Evolutionary conservation across 2,888 invertebrate species (phyloP).

Genomic region (Autographa pulchrina): DNA sequence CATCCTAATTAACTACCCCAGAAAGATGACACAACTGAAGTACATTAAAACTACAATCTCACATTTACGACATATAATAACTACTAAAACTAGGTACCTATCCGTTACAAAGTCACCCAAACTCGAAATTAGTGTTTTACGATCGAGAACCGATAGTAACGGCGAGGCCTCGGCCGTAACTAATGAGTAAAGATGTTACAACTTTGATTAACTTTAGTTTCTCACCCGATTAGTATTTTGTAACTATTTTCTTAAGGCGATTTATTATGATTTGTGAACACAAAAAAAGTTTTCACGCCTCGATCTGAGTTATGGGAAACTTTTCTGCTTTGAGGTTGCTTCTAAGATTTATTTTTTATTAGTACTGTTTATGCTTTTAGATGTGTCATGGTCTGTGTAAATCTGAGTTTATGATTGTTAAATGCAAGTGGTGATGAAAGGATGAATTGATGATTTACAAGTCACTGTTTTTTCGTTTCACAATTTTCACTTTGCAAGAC

Average conservation of each 20-base stretch:
- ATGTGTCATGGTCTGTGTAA: neutral
- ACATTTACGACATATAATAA: neutral
- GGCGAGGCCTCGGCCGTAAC: conserved; percentile 47
- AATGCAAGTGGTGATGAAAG: too few relatives aligned
- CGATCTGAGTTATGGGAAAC: neutral
- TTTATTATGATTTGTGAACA: conserved; percentile 34
- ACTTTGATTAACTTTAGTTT: conserved; percentile 73
- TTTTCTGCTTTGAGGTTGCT: neutral
- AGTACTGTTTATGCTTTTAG: neutral
- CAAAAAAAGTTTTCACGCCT: neutral
- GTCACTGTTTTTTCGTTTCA: too few relatives aligned
- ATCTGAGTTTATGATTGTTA: too few relatives aligned
- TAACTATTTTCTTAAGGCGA: conserved; percentile 35
- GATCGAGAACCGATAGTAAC: conserved; percentile 53
- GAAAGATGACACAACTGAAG: neutral
- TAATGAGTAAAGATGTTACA: conserved; percentile 68
- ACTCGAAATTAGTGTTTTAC: conserved; percentile 7
- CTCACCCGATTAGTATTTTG: conserved; percentile 48
- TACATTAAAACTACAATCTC: conserved; percentile 6
- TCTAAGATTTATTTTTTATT: neutral
- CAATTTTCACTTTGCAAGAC: too few relatives aligned
- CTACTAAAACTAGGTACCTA: conserved; percentile 7
- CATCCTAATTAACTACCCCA: neutral
- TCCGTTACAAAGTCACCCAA: neutral
- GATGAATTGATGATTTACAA: too few relatives aligned